These are phyloP conservation scores for Thelaira solivaga DNA, from an alignment of 2,888 invertebrate genomes.

Conservation along the genomic window DNA sequence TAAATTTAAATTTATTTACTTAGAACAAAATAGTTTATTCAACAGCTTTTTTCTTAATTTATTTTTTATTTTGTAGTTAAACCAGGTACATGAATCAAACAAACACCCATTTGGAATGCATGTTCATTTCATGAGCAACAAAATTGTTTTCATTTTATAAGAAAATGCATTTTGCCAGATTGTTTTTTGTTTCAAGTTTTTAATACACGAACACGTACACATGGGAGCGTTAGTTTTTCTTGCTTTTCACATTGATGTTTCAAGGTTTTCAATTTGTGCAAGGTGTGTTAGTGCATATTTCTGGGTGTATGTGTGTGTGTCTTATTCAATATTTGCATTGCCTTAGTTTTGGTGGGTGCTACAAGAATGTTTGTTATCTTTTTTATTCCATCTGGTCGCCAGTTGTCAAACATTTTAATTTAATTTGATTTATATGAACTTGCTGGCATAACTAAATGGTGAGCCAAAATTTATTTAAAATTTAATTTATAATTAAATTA, in stretches of 20 bases:
- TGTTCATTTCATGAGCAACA: not conserved
- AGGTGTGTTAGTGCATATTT: no score
- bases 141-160: not conserved
- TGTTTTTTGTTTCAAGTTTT: no score
- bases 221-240: constrained; percentile 18
- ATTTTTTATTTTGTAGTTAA: no score
- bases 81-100: constrained; percentile 25
- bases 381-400: constrained; percentile 17
- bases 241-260: constrained; percentile 7
- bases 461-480: no score
- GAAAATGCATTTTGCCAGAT: constrained; percentile 6
- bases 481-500: no score
- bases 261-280: constrained; percentile 25
- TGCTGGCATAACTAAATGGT: not conserved
- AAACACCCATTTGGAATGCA: constrained; percentile 25
- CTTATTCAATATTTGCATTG: not conserved
- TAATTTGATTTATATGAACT: constrained; percentile 37
- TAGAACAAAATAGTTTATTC: no score
- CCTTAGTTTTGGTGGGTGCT: constrained; percentile 36
- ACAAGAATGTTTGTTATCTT: constrained; percentile 4
- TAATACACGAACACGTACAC: no score
- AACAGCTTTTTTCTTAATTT: no score
- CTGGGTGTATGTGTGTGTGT: not conserved
- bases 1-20: no score
- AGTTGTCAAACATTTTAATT: constrained; percentile 42